Percentiles rank a stretch among this genome's conserved stretches.
Conservation (phyloP, 1,140 invertebrate species). For the Saccostrea glomerata region DNA sequence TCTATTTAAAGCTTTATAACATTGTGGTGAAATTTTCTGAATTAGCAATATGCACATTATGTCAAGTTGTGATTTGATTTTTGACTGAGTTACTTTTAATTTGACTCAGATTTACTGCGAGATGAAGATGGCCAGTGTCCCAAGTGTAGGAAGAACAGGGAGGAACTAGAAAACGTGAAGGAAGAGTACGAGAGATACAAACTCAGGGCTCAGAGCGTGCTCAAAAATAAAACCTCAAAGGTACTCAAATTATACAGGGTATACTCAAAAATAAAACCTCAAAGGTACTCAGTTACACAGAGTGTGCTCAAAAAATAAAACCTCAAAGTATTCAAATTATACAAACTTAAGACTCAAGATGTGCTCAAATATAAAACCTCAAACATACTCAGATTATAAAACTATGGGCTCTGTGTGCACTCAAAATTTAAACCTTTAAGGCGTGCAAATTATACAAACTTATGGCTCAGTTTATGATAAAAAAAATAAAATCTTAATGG, state of each 20-base stretch:
- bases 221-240: slow-evolving; percentile 77
- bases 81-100: too few species aligned
- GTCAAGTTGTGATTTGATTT: too few species aligned
- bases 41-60: too few species aligned
- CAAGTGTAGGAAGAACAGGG: slow-evolving; percentile 71
- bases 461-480: slow-evolving; percentile 78
- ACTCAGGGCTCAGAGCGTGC: slow-evolving; percentile 77
- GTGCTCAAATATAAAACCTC: slow-evolving; percentile 77
- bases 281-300: slow-evolving; percentile 80
- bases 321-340: slow-evolving; percentile 46
- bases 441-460: slow-evolving; percentile 80
- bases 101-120: slow-evolving; percentile 65
- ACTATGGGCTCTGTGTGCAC: too few species aligned
- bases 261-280: neutral
- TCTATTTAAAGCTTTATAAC: too few species aligned
- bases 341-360: slow-evolving; percentile 78
- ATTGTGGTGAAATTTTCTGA: too few species aligned
- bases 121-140: slow-evolving; percentile 56
- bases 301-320: slow-evolving; percentile 74
- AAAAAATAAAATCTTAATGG: slow-evolving; percentile 74
- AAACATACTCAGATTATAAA: slow-evolving; percentile 55
- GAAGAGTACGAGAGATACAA: slow-evolving; percentile 81
- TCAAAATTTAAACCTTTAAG: slow-evolving; percentile 77
- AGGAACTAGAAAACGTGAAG: slow-evolving; percentile 77
- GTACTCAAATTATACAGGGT: slow-evolving; percentile 24